Percentiles rank a stretch among this genome's conserved stretches.
These are phyloP conservation scores for Dysdera silvatica DNA, from an alignment of 1,140 invertebrate genomes.

Conservation along the genomic window DNA sequence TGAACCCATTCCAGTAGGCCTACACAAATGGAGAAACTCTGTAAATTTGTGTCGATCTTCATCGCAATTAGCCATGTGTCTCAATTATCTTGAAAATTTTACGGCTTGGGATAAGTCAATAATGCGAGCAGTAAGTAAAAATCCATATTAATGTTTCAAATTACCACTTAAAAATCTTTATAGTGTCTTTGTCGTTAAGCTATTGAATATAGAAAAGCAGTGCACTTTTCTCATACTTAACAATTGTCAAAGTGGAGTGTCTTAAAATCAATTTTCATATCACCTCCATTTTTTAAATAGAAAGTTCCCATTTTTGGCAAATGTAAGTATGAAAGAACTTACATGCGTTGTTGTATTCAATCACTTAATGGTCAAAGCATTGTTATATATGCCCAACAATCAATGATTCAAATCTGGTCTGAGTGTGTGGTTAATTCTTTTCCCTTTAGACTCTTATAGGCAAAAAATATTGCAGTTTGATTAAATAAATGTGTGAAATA, in stretches of 20 bases:
- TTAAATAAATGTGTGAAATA: no score
- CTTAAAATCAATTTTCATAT: neutral
- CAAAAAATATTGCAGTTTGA: no score
- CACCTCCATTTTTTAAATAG: neutral
- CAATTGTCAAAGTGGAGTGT: conserved; percentile 1
- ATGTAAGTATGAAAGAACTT: no score
- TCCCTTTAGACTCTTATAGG: no score
- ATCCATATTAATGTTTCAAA: neutral
- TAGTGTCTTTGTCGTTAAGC: neutral
- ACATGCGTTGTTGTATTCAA: no score
- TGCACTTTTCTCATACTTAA: conserved; percentile 2
- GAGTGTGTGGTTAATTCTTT: no score
- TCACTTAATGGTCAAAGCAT: no score
- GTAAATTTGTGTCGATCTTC: conserved; percentile 71
- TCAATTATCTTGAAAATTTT: conserved; percentile 79
- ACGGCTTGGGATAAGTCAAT: conserved; percentile 98
- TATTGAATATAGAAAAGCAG: neutral
- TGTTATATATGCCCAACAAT: no score
- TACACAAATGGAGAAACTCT: conserved; percentile 81
- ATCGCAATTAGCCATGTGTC: conserved; percentile 70
- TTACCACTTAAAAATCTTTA: no score
- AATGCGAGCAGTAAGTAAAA: conserved; percentile 89
- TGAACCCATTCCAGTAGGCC: conserved; percentile 43
- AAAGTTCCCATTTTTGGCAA: no score
- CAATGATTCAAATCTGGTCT: no score